These are phyloP conservation scores for Limonius californicus DNA, from an alignment of 1,140 invertebrate genomes.

Conservation along the genomic window DNA sequence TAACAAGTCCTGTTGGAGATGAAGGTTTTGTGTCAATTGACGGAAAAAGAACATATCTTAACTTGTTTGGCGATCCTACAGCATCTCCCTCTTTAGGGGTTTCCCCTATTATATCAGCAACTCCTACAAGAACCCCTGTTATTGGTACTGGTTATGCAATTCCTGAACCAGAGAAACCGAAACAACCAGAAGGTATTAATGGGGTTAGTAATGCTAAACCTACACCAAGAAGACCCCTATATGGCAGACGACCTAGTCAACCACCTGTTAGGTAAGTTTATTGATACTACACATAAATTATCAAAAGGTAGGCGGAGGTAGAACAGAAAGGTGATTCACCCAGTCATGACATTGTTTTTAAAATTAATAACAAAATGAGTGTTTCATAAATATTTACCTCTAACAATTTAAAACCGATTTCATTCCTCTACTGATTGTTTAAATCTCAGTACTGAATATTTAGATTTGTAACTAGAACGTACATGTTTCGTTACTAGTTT, in stretches of 20 bases:
- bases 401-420: no score
- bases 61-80: constrained; percentile 64
- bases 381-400: no score
- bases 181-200: constrained; percentile 31
- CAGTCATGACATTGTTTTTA: no score
- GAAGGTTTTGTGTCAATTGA: constrained; percentile 90
- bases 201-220: constrained; percentile 36
- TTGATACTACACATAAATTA: not conserved
- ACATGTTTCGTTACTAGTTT: no score
- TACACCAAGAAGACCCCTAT: constrained; percentile 50
- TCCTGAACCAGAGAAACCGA: constrained; percentile 39
- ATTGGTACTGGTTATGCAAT: constrained; percentile 54
- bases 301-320: no score
- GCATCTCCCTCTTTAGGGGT: constrained; percentile 24
- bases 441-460: no score
- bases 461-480: no score
- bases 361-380: no score
- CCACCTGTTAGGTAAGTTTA: constrained; percentile 54
- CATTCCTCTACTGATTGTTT: no score
- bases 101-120: constrained; percentile 32
- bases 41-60: constrained; percentile 83
- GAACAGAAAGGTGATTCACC: no score
- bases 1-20: constrained; percentile 70
- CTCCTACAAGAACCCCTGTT: constrained; percentile 39
- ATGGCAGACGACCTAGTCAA: constrained; percentile 56